Percentiles rank a stretch among this genome's conserved stretches.
Conservation (phyloP, 2,113 vertebrate species). For the Bolborhynchus lineola region DNA sequence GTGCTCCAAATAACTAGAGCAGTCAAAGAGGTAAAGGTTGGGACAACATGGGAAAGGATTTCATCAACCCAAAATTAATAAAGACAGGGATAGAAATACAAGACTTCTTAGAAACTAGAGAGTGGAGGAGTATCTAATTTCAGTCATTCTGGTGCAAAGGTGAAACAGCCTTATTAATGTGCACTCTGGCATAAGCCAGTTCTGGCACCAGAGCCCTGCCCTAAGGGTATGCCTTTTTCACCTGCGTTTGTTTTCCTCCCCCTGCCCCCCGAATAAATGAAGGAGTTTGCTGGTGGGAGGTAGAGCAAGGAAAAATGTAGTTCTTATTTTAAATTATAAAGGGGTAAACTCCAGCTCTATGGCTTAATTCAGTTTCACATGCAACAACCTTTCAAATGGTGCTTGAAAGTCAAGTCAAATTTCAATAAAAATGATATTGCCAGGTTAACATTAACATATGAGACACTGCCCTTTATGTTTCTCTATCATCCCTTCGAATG, state of each 20-base stretch:
- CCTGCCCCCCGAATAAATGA: neutral
- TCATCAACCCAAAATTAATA: conserved; percentile 15
- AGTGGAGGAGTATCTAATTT: neutral
- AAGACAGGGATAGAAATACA: neutral
- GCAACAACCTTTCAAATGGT: conserved; percentile 60
- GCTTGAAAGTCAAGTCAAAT: conserved; percentile 65
- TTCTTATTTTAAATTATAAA: neutral
- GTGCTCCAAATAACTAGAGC: neutral
- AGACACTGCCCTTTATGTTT: conserved; percentile 61
- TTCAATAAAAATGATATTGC: conserved; percentile 52
- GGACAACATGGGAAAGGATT: neutral
- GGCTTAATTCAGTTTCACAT: conserved; percentile 50
- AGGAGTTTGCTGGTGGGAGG: neutral
- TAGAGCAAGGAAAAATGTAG: neutral
- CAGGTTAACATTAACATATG: conserved; percentile 19
- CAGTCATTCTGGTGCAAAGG: conserved; percentile 4
- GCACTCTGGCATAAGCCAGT: neutral
- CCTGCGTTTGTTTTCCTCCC: neutral
- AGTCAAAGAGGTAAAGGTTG: neutral
- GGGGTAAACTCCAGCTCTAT: neutral
- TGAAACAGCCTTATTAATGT: neutral
- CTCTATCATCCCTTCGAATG: neutral
- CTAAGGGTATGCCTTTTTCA: neutral
- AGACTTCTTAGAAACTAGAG: neutral
- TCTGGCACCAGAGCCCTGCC: neutral